Evolutionary conservation across 2,888 invertebrate species (phyloP), one percentile per base, ranked within the genome.

Genomic region (Mesorhabditis spiculigera): DNA sequence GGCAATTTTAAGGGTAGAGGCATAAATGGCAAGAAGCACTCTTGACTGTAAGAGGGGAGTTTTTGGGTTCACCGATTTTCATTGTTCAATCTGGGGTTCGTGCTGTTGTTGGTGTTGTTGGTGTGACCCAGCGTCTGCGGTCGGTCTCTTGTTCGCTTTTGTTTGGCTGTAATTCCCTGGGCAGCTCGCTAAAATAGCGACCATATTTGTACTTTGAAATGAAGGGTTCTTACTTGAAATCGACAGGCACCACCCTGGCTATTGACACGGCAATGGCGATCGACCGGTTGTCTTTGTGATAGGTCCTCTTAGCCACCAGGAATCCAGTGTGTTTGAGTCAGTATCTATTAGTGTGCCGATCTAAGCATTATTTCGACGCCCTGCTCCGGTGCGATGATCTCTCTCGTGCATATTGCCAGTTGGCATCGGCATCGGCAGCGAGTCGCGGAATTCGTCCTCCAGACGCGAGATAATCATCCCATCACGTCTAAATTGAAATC

Each of bases 291-390:
- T 83, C 79, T 68, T 82, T 79, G 72, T 79, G 69, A 72, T 82
- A 81, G 6, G 82, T 78, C 72, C n/a, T 85, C 85, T 66, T 84
- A 84, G 13, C 84, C 85, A n/a, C 85, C 85, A 43, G 85, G 85
- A 43, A 85, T 75, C 68, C 3, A n/a, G 3, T 2, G n/a, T 50
- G n/a, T 50, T 3, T 50, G n/a, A n/a, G 3, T 28, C 28, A 3
- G 3, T 28, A 28, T 28, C 28, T 28, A 28, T 28, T 28, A 28
- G 28, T 28, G 28, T 28, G 28, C 28, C 28, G 28, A 28, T 28
- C 28, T 28, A 28, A 28, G 28, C 28, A 28, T 28, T 28, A 28
- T 28, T 28, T 28, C 28, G 28, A 28, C 28, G 28, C 28, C 58
- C 58, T 80, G 75, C 72, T 85, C n/a, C 81, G 44, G 81, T 79